Conservation (phyloP, 2,888 invertebrate genomes). For the Limenitis camilla region DNA sequence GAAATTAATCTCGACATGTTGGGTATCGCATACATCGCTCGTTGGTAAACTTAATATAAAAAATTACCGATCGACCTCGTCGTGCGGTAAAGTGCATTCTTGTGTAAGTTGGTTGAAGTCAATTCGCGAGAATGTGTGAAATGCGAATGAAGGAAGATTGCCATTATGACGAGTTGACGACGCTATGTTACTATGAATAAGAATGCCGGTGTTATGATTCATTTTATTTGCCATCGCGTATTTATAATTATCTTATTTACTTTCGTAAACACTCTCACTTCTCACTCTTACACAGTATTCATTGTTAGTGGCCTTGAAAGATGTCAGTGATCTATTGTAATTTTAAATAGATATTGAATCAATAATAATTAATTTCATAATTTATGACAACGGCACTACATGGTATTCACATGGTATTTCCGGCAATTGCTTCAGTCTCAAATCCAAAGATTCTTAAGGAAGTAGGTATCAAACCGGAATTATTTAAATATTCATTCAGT, state of each 20-base stretch:
- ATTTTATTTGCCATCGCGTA: conserved; percentile 17
- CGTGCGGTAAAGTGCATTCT: conserved; percentile 67
- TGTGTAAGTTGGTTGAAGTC: conserved; percentile 58
- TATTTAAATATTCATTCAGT: no score
- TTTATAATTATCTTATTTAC: conserved; percentile 9
- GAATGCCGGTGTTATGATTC: conserved; percentile 26
- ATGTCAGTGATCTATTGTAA: no score
- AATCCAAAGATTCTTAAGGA: no score
- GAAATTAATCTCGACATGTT: conserved; percentile 68
- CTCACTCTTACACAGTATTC: no score
- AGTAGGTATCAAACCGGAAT: no score
- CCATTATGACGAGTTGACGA: conserved; percentile 25
- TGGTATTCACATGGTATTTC: no score
- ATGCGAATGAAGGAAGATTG: conserved; percentile 52
- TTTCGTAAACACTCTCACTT: not conserved
- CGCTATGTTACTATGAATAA: conserved; percentile 21
- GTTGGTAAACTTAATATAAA: conserved; percentile 55
- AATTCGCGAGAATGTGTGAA: conserved; percentile 54
- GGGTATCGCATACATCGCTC: conserved; percentile 56
- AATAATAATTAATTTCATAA: no score
- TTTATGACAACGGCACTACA: no score
- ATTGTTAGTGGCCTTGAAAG: no score
- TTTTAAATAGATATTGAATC: no score
- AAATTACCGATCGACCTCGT: conserved; percentile 61
- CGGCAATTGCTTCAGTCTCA: no score